Evolutionary conservation across 2,113 vertebrate genomes (phyloP).

Genomic region (Syngnathus typhle): DNA sequence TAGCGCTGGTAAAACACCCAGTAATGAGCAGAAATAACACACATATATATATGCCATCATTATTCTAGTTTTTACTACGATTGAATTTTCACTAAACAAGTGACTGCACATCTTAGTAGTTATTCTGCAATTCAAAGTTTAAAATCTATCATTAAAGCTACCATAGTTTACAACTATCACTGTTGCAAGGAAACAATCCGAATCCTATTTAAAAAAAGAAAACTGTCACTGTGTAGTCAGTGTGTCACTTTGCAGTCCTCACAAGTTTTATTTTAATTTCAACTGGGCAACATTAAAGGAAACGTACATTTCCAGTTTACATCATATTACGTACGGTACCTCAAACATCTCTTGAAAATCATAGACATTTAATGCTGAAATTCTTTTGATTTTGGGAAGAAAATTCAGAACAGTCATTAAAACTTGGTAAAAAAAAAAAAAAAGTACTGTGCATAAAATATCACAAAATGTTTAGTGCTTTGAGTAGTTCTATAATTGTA

Average conservation of each 20-base stretch:
- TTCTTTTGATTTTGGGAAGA: background rate
- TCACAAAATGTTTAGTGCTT: background rate
- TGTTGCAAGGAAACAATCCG: background rate
- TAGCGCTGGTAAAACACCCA: constrained; percentile 24
- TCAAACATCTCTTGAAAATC: no score
- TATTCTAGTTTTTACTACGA: constrained; percentile 10
- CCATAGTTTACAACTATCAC: background rate
- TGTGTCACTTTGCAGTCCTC: background rate
- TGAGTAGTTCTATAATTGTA: background rate
- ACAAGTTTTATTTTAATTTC: background rate
- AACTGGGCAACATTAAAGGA: background rate
- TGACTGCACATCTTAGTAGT: background rate
- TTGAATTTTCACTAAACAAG: background rate
- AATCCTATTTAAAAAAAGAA: background rate
- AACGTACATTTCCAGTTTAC: background rate
- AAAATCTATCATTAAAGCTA: background rate
- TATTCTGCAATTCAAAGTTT: background rate
- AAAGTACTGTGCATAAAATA: background rate
- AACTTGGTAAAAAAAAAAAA: background rate
- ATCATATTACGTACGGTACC: no score
- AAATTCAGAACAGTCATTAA: background rate
- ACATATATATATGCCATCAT: constrained; percentile 16
- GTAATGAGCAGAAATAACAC: constrained; percentile 23
- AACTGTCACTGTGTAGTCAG: background rate
- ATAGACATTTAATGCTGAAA: background rate